Base-by-base conservation (phyloP, 2,888 invertebrate genomes). In the Brachynemurus nebulosus region DNA sequence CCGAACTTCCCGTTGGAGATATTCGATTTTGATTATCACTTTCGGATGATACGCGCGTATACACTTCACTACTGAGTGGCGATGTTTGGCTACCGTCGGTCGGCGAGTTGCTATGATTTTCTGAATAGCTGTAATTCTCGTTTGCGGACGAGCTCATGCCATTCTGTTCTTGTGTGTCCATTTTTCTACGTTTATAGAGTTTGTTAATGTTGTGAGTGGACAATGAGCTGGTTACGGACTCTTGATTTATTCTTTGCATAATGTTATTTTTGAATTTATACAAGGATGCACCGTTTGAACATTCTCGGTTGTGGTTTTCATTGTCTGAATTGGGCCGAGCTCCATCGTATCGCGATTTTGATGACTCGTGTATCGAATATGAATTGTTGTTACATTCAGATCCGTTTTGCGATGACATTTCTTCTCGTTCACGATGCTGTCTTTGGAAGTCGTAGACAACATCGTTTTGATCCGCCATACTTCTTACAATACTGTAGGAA, bases 261-360 rank as follows among this genome's bases (percentile, higher is more conserved):
- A 95, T 93, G 59, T 84, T 86, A 56, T 86, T 92, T 67, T 95
- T 95, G 68, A 91, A 93, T 67, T 93, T 93, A 68, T 92, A 93
- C 2, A 76, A 76, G n/a, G 64, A 56, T 8, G 62, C 62, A 43
- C 52, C 57, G 33, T 49, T 45, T 54, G 42, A 53, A 48, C 16
- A 44, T 45, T n/a, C 44, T 17, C 44, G 23, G 14, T 14, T 27
- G 16, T 14, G 21, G 9, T 11, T 52, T 50, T 65, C 64, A 55
- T 59, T 69, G 47, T 70, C 69, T 38, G 65, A 66, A 51, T 61
- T 60, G 39, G 60, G 48, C 0, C 61, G 59, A 42, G 48, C 50
- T 58, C 63, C 2, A 16, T 17, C 36, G 19, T 17, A 17, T 17
- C n/a, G 17, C 17, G 19, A n/a, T 36, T 18, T 16, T 36, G n/a